Evolutionary conservation across 2,113 vertebrate species (phyloP), one percentile per base, ranked within the genome.

Genomic region (Desmodus rotundus): DNA sequence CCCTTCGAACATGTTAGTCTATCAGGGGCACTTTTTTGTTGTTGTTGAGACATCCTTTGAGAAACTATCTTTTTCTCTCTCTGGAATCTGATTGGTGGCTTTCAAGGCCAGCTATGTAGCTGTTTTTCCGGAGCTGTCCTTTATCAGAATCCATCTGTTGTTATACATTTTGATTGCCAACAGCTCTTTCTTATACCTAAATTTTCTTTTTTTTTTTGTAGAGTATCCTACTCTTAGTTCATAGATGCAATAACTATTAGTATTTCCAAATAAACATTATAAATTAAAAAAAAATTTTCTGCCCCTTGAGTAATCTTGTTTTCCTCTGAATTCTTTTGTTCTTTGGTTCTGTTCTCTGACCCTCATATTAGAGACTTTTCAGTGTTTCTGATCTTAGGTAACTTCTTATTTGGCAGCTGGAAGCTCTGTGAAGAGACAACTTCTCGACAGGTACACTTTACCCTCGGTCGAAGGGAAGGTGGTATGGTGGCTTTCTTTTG

Each of bases 101-200:
- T 85, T 61, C 24, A n/a, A n/a, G 81, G 36, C 24, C 54, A 61
- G 11, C 50, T 56, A 9, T 31, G 19, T 38, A 56, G 85, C 68
- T 88, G 15, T 68, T 72, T 90, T 76, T 26, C 76, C 41, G 33
- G n/a, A 90, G 28, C 8, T 26, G 74, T 74, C 36, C 33, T 77
- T 91, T 67, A 43, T 20, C 58, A 54, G n/a, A 81, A 41, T 76
- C 41, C 58, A 73, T 68, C 28, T 80, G 19, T 91, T 84, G 22
- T 72, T 80, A 4, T 20, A 36, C 68, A 15, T 82, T 81, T 93
- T 28, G 50, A 68, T 67, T 63, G 50, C 43, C 80, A 87, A 13
- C 14, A 89, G 14, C 16, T 54, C 47, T 95, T 88, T 93, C 56
- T 88, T 96, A 13, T 78, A 74, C 47, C 61, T 95, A 65, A 47